Percentiles rank a stretch among this genome's conserved stretches.
These are phyloP conservation scores for Plagodis pulveraria DNA, from an alignment of 2,888 invertebrate genomes.

Conservation along the genomic window DNA sequence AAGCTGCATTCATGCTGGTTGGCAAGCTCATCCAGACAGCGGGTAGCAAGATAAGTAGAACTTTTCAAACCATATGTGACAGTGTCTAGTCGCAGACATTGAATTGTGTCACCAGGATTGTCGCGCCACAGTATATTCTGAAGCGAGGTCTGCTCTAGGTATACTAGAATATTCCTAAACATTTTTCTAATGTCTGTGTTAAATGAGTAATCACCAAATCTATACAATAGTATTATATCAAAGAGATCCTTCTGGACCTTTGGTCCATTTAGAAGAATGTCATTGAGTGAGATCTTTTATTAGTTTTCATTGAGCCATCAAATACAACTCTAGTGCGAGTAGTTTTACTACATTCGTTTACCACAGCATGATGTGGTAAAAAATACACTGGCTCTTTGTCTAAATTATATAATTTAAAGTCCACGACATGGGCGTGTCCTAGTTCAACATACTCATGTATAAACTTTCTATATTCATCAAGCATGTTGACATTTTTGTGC, in stretches of 20 bases:
- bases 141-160: slow-evolving; percentile 16
- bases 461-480: no score
- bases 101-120: slow-evolving; percentile 6
- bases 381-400: slow-evolving; percentile 1
- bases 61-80: slow-evolving; percentile 12
- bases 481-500: background rate
- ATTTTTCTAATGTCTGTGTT: slow-evolving; percentile 24
- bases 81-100: slow-evolving; percentile 14
- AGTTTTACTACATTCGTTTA: slow-evolving; percentile 4
- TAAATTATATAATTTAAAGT: background rate
- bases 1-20: background rate
- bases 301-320: slow-evolving; percentile 7
- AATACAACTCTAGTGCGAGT: slow-evolving; percentile 3
- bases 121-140: slow-evolving; percentile 26
- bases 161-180: slow-evolving; percentile 12
- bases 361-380: slow-evolving; percentile 1
- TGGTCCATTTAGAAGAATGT: slow-evolving; percentile 31
- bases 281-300: slow-evolving; percentile 19
- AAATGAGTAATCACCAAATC: slow-evolving; percentile 18
- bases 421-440: background rate
- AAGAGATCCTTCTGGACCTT: slow-evolving; percentile 31
- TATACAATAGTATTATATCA: slow-evolving; percentile 26
- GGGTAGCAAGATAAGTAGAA: slow-evolving; percentile 21
- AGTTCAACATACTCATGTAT: no score
- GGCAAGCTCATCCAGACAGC: slow-evolving; percentile 27